Evolutionary conservation across 2,797 vertebrate species (phyloP).

Genomic region (Craterocephalus amniculus): DNA sequence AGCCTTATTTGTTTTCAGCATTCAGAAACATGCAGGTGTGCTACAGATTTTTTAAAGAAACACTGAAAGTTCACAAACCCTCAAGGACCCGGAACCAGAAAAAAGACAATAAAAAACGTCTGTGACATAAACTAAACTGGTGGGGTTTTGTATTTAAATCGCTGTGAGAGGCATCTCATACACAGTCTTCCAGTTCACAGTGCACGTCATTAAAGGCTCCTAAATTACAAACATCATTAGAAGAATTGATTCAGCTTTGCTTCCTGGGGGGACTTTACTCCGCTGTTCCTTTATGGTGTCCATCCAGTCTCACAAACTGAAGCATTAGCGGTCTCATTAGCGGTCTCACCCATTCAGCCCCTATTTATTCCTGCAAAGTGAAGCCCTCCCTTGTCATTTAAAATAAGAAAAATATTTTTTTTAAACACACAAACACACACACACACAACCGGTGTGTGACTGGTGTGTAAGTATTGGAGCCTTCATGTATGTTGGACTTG

Average conservation of each 20-base stretch:
- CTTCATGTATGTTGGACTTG: conserved; percentile 33
- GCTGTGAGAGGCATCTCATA: conserved; percentile 67
- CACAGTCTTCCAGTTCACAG: conserved; percentile 77
- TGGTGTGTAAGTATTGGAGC: conserved; percentile 8
- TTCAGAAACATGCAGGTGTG: not conserved
- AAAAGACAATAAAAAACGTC: not conserved
- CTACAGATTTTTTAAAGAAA: not conserved
- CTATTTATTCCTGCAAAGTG: conserved; percentile 54
- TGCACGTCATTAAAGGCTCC: conserved; percentile 80
- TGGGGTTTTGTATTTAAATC: not conserved
- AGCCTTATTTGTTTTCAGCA: not conserved
- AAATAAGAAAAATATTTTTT: not conserved
- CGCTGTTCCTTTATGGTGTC: conserved; percentile 63
- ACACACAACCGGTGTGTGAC: too few species aligned
- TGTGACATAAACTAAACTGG: not conserved
- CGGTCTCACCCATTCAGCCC: conserved; percentile 53
- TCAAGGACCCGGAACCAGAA: not conserved
- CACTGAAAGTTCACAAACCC: not conserved
- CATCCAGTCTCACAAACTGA: conserved; percentile 77
- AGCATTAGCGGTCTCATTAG: conserved; percentile 60
- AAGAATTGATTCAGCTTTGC: conserved; percentile 79
- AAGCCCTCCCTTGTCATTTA: conserved; percentile 62
- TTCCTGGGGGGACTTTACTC: conserved; percentile 67
- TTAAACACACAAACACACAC: too few species aligned
- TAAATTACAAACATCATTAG: conserved; percentile 84